Evolutionary conservation across 2,888 invertebrate species (phyloP), one percentile per base, ranked within the genome.

Genomic region (Drosophila maculinotata): DNA sequence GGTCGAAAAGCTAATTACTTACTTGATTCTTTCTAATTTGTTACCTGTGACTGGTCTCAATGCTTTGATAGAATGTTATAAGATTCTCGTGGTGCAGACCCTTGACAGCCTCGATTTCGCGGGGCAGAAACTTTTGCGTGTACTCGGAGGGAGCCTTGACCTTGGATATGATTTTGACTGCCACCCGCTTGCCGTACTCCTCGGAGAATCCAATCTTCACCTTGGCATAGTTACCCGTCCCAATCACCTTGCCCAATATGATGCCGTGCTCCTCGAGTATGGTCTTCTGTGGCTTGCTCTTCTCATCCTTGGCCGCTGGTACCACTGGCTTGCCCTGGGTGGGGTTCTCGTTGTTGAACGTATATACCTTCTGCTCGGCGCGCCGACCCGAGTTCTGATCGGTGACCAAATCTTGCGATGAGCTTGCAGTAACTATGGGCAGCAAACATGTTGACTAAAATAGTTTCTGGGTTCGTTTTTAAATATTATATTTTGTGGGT

Each of bases 21-120:
- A 3, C 2, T 20, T 3, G 2, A 20, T 20, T 20, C 20, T 20
- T 20, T 20, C 20, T 20, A 4, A 35, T 17, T 15, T 28, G 14
- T 45, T 88, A 95, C 96, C 96, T 94, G 89, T 96, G 96, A 47
- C 96, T 96, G 0, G 96, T 96, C 93, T 96, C 96, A 65, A 96
- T 96, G 31, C 96, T 96, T 91, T 96, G 96, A 76, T 95, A 93
- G 90, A 96, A 96, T 70, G 95, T 93, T 87, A 96, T 96, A 47
- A 96, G 92, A 91, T 96, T 95, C 52, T 95, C 94, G 92, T 96
- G 96, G 53, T 94, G 94, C 59, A 96, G 91, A 15, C 95, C 95
- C 91, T 95, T 96, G 0, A 96, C 96, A 14, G 96, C 95, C 91
- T 96, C 95, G 69, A 96, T 95, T 92, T 96, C 96, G 73, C 96